Percentiles rank a stretch among this genome's conserved stretches.
These are phyloP conservation scores for Ips nitidus DNA, from an alignment of 1,140 invertebrate species.

Conservation along the genomic window DNA sequence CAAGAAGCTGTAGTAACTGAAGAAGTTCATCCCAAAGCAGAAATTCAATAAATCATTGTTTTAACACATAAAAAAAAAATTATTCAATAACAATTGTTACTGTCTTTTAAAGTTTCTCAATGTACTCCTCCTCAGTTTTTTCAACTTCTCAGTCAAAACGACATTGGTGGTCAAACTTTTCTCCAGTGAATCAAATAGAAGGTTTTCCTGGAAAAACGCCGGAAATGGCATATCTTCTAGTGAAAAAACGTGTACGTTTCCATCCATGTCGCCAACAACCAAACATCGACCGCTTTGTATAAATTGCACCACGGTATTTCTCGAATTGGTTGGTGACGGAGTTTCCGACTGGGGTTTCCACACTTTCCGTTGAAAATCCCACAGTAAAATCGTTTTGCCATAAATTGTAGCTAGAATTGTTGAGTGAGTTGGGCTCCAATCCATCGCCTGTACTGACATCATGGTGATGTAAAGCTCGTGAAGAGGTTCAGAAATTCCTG, in stretches of 20 bases:
- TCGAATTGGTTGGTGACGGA: constrained; percentile 50
- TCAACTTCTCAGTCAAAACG: constrained; percentile 55
- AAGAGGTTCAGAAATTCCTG: constrained; percentile 61
- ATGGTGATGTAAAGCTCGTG: constrained; percentile 60
- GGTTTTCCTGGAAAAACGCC: constrained; percentile 61
- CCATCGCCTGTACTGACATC: constrained; percentile 65
- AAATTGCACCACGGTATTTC: constrained; percentile 59
- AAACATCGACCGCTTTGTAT: constrained; percentile 66
- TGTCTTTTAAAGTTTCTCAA: background rate
- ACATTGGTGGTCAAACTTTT: constrained; percentile 64
- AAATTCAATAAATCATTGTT: no score
- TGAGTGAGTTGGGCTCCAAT: constrained; percentile 80
- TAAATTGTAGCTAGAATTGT: constrained; percentile 78
- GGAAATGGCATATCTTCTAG: constrained; percentile 69
- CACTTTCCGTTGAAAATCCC: constrained; percentile 70
- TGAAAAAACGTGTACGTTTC: constrained; percentile 64
- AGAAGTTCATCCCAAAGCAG: no score
- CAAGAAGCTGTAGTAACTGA: no score
- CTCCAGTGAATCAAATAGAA: constrained; percentile 54
- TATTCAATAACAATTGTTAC: no score
- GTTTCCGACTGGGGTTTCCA: constrained; percentile 65
- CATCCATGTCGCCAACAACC: constrained; percentile 64
- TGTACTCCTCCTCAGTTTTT: constrained; percentile 54
- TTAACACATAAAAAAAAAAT: background rate
- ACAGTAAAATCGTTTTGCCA: constrained; percentile 69